Evolutionary conservation across 2,113 vertebrate species (phyloP).

Genomic region (Setophaga coronata): DNA sequence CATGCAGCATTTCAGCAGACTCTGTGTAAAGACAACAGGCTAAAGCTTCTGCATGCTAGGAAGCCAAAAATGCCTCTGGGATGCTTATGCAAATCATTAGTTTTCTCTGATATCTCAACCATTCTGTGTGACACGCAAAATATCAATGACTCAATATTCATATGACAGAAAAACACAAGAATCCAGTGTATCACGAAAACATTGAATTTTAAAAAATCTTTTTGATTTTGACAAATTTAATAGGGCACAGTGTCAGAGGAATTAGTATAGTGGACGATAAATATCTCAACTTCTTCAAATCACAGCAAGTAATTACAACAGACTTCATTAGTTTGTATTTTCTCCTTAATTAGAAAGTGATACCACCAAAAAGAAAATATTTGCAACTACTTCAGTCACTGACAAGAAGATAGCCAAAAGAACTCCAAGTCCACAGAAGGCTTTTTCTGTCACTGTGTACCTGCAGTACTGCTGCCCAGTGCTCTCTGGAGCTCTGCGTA

Average conservation of each 20-base stretch:
- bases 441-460: neutral
- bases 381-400: neutral
- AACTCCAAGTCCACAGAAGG: neutral
- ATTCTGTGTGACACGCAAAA: neutral
- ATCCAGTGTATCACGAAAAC: neutral
- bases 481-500: neutral
- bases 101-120: slow-evolving; percentile 30
- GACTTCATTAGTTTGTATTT: neutral
- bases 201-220: neutral
- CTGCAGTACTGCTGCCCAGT: neutral
- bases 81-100: neutral
- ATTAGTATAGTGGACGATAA: neutral
- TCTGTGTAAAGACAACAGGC: neutral
- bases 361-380: neutral
- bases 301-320: neutral
- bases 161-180: neutral
- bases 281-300: neutral
- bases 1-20: neutral
- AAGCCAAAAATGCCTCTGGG: slow-evolving; percentile 26
- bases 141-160: slow-evolving; percentile 8
- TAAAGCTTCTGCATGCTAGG: slow-evolving; percentile 21
- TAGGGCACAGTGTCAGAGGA: neutral
- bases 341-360: neutral
- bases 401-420: neutral
- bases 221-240: neutral